phyloP scores from a whole-genome alignment of 2,113 vertebrate species.

The Catagonus wagneri region DNA sequence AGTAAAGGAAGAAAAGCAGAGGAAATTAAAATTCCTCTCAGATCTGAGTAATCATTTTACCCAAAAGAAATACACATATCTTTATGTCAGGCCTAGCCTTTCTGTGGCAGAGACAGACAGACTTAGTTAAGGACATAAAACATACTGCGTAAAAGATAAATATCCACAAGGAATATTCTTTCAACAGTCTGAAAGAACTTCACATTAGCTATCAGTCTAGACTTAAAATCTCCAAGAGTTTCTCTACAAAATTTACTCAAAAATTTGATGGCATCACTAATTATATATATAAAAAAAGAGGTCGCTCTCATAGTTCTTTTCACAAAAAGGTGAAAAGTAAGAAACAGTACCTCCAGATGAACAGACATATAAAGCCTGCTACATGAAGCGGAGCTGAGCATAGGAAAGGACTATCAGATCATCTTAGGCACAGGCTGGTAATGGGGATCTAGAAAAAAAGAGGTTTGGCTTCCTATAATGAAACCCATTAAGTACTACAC shows the following conservation, averaged over 20 bases:
- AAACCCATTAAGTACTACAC: constrained; percentile 9
- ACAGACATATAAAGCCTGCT: neutral
- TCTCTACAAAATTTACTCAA: constrained; percentile 9
- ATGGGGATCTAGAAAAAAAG: neutral
- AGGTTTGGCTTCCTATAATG: neutral
- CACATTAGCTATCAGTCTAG: neutral
- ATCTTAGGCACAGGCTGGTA: neutral
- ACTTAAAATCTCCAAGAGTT: constrained; percentile 33
- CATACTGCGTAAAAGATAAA: neutral
- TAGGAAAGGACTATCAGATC: neutral
- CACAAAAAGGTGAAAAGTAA: constrained; percentile 8
- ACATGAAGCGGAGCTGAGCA: neutral
- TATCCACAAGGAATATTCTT: neutral
- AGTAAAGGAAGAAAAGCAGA: neutral
- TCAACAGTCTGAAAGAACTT: neutral
- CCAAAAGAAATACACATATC: constrained; percentile 14
- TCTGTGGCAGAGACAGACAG: neutral
- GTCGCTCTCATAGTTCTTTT: neutral
- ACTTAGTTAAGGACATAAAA: constrained; percentile 39
- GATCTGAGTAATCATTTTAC: neutral
- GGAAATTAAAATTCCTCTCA: constrained; percentile 39
- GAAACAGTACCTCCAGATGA: neutral
- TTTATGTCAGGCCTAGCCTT: neutral
- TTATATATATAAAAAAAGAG: neutral
- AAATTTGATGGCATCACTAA: constrained; percentile 22